Conservation (phyloP, 2,888 invertebrate genomes). For the Ephialtes manifestator region DNA sequence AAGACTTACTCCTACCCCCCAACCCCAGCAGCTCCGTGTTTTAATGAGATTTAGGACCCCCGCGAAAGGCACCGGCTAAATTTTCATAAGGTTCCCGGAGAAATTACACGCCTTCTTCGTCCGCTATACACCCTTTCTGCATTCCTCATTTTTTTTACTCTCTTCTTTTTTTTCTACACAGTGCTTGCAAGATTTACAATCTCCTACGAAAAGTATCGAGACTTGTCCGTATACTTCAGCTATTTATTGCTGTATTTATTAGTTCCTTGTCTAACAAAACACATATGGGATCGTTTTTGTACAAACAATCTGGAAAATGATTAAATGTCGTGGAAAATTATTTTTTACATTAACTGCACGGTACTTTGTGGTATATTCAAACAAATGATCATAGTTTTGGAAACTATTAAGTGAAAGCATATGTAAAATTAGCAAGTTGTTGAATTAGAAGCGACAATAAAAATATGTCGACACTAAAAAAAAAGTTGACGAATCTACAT, state of each 20-base stretch:
- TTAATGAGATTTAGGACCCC: conserved; percentile 84
- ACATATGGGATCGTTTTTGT: not conserved
- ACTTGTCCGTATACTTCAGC: not conserved
- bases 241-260: not conserved
- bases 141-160: conserved; percentile 15
- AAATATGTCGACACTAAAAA: too few species aligned
- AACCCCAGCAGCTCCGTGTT: conserved; percentile 74
- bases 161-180: not conserved
- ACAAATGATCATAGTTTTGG: too few species aligned
- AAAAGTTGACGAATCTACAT: too few species aligned
- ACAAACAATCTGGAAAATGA: not conserved
- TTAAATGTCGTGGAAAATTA: too few species aligned
- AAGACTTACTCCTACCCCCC: conserved; percentile 58
- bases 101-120: conserved; percentile 60
- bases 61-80: conserved; percentile 77
- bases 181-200: not conserved
- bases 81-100: conserved; percentile 81
- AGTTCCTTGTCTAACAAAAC: not conserved
- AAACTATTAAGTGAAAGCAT: too few species aligned
- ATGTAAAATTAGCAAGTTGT: too few species aligned
- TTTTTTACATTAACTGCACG: too few species aligned
- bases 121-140: conserved; percentile 43
- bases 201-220: not conserved
- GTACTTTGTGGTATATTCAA: too few species aligned
- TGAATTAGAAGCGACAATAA: too few species aligned